Conservation (phyloP, 2,888 invertebrate species). For the Eulithis prunata region DNA sequence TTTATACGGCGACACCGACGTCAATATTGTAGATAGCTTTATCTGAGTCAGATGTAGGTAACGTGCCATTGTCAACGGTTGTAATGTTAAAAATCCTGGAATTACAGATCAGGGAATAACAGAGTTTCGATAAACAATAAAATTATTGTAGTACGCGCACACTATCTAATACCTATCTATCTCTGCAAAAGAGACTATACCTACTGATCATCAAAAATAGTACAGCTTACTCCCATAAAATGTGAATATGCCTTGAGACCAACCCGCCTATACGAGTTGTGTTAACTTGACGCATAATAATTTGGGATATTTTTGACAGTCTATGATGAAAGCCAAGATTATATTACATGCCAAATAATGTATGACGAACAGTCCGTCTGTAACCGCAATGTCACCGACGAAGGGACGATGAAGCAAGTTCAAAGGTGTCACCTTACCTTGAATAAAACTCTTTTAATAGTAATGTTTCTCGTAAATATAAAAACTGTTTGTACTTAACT, state of each 20-base stretch:
- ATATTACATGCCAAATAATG: constrained; percentile 20
- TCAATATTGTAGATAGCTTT: constrained; percentile 70
- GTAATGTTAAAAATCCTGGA: constrained; percentile 58
- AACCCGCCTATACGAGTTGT: no score
- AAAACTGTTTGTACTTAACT: no score
- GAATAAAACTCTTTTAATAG: constrained; percentile 1
- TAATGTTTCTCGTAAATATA: no score
- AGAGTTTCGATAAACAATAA: constrained; percentile 31
- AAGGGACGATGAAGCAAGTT: constrained; percentile 18
- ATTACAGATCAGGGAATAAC: constrained; percentile 59
- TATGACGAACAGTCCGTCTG: constrained; percentile 10
- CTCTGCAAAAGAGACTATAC: neutral
- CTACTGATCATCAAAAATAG: neutral
- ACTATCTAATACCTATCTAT: neutral
- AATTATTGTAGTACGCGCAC: neutral
- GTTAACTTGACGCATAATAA: no score
- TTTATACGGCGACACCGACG: constrained; percentile 69
- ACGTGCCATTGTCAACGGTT: constrained; percentile 54
- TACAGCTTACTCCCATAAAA: no score
- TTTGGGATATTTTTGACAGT: neutral
- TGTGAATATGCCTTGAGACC: no score
- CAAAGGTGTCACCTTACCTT: constrained; percentile 34
- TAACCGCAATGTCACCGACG: constrained; percentile 16
- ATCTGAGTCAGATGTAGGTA: constrained; percentile 69
- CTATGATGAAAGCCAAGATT: neutral